Evolutionary conservation across 2,113 vertebrate species (phyloP).

Genomic region (Pedetes capensis): DNA sequence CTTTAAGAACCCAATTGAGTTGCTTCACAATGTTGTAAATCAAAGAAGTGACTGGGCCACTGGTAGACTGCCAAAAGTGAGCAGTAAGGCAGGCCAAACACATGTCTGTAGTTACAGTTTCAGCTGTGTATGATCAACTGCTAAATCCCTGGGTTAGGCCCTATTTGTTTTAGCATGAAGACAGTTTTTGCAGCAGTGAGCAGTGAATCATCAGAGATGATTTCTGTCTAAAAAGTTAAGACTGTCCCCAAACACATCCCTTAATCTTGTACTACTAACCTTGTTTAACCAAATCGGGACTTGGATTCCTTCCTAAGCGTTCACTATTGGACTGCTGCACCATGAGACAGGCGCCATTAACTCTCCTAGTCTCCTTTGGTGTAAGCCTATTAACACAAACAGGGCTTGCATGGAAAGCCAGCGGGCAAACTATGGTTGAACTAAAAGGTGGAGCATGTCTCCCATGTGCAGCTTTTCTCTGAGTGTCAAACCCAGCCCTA

Average conservation of each 20-base stretch:
- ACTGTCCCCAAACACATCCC: background rate
- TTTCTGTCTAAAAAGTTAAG: slow-evolving; percentile 41
- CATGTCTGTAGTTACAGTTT: slow-evolving; percentile 64
- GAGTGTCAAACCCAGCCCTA: background rate
- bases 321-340: background rate
- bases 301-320: background rate
- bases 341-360: background rate
- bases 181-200: slow-evolving; percentile 31
- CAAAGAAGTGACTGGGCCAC: slow-evolving; percentile 44
- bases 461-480: background rate
- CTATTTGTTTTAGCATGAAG: slow-evolving; percentile 55
- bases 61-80: slow-evolving; percentile 58
- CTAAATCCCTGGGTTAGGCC: slow-evolving; percentile 55
- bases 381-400: background rate
- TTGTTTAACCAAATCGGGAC: slow-evolving; percentile 2
- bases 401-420: background rate
- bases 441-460: background rate
- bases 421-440: background rate
- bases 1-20: slow-evolving; percentile 43
- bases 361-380: background rate
- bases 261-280: background rate
- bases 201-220: background rate
- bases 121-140: slow-evolving; percentile 57
- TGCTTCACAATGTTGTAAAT: slow-evolving; percentile 48
- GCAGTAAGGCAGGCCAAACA: slow-evolving; percentile 64